phyloP scores from a whole-genome alignment of 2,113 vertebrate species.

The Mesocricetus auratus region DNA sequence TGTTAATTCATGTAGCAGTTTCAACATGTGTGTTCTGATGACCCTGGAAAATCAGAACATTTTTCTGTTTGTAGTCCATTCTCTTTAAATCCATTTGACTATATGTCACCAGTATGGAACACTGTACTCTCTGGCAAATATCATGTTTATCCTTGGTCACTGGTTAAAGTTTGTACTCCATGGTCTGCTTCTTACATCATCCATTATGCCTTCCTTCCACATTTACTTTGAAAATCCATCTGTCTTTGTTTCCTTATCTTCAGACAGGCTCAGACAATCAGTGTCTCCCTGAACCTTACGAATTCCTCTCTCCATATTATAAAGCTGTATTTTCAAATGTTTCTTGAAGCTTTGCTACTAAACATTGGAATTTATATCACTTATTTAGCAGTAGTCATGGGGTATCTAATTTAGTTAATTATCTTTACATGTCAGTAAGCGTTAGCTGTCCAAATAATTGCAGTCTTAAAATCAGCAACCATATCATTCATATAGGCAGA shows the following conservation, averaged over 20 bases:
- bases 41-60: not conserved
- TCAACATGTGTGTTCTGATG: not conserved
- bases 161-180: not conserved
- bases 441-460: conserved; percentile 62
- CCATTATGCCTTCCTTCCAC: too few relatives aligned
- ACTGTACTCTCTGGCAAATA: not conserved
- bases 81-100: not conserved
- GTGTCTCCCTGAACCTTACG: not conserved
- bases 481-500: not conserved
- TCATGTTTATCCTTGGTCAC: not conserved
- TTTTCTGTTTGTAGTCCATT: not conserved
- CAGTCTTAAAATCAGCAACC: conserved; percentile 19
- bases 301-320: not conserved
- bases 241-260: not conserved
- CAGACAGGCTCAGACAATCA: not conserved
- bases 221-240: not conserved
- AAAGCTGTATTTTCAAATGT: not conserved
- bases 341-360: not conserved
- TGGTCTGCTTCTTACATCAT: not conserved
- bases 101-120: not conserved
- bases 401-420: conserved; percentile 47
- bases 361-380: not conserved
- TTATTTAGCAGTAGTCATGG: conserved; percentile 22
- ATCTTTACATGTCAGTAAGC: conserved; percentile 21
- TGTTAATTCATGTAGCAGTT: not conserved